Base-by-base conservation (phyloP, 2,113 vertebrate species). In the Anguilla japonica region DNA sequence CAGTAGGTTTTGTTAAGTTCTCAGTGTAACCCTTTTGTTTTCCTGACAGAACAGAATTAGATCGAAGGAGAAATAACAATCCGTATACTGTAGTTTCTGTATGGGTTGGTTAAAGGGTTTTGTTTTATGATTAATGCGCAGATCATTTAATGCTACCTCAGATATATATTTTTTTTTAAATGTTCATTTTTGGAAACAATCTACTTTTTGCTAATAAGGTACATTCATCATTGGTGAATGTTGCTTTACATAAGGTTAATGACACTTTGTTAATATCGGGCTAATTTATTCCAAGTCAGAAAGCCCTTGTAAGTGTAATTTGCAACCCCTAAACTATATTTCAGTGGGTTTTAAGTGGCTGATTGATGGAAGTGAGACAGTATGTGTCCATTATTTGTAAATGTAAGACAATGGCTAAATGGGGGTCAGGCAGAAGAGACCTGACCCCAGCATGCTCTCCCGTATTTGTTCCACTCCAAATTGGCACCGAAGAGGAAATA, bases 221-320 rank as follows among this genome's bases (percentile, higher is more conserved):
- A 93, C 93, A 95, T 95, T 94, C 94, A 95, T 95, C 94, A 94
- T 89, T 90, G 22, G 85, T 84, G 92, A 91, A 91, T 92, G 93
- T 94, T 93, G 93, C 94, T 94, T 94, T 94, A 94, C 92, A 91
- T 94, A 95, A 95, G 94, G 94, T 94, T 95, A 95, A 95, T 95
- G 94, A 95, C 94, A 95, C 94, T 92, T 93, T 89, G 93, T 93
- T 94, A 95, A 95, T 94, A 92, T 93, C 88, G 46, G 90, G 89
- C 92, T 95, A 95, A 95, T 95, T 93, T 94, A 94, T 95, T 90
- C 93, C 41, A 89, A 93, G 92, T 94, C 94, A 90, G 91, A 80
- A 92, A 92, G 92, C 94, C 85, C 91, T 92, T 91, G 90, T 89
- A 92, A 91, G 90, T 90, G 93, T 89, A 91, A 93, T 92, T 91